Evolutionary conservation across 2,888 invertebrate species (phyloP), one percentile per base, ranked within the genome.

Genomic region (Andrena trimmerana): DNA sequence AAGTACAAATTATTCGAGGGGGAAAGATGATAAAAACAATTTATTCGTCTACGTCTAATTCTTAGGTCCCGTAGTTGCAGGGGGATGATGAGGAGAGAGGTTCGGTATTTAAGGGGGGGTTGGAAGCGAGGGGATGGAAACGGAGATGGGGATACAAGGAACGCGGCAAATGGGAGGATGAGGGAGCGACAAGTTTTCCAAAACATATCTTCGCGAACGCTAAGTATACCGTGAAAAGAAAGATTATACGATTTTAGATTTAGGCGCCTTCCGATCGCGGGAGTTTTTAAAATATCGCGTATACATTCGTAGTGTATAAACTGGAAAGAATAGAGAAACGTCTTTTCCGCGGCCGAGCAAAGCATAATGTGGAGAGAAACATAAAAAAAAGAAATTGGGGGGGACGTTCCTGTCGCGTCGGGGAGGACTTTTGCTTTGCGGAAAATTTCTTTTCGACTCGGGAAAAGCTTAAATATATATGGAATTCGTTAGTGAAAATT

Each of bases 1-100:
- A 93, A 94, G 94, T 94, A 94, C 94, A 94, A 94, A 94, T 94
- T 93, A 93, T 91, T 91, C 89, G 90, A 88, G 83, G 85, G 87
- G 87, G 84, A 86, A 79, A 57, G 57, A 86, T 78, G 67, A 76
- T 27, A 74, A 78, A 87, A 86, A 86, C 78, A 89, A 88, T 86
- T 89, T 90, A 92, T 57, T 57, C 88, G 89, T 91, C 91, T 92
- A 90, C 90, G 86, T 90, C 88, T 92, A 92, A 87, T 78, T 92
- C 90, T 90, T 92, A 92, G 91, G 92, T 92, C 92, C 91, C 89
- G 88, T 92, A 91, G 91, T 90, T 82, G 82, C 29, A 76, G 68
- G 76, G 68, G 31, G 60, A 50, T 42, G 68, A 62, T 8, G 68
- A 60, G 16, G 73, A 62, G 76, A 36, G 65, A 73, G 73, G 16